These are phyloP conservation scores for Chiridota heheva DNA, from an alignment of 35 echinoderm and acorn worm genomes.

Conservation along the genomic window DNA sequence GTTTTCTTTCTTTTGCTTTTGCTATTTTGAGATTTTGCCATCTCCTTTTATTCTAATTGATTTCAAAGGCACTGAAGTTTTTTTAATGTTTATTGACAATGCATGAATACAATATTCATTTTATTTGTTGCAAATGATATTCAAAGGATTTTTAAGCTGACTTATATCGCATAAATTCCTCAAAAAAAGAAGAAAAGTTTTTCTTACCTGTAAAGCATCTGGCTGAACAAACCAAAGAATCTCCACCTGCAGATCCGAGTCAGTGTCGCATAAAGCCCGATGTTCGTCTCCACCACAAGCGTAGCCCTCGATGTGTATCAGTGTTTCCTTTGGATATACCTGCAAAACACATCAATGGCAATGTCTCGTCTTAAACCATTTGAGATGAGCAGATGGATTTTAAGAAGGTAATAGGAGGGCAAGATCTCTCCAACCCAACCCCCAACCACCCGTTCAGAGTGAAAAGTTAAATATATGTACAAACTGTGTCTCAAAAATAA, in stretches of 20 bases:
- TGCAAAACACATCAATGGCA: no score
- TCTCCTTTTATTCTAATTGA: neutral
- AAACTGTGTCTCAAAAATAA: no score
- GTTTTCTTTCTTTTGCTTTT: no score
- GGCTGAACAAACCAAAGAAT: conserved; percentile 72
- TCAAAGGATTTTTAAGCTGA: neutral
- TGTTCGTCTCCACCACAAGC: conserved; percentile 75
- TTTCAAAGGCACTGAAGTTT: neutral
- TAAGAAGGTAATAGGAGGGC: no score
- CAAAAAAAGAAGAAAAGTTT: neutral
- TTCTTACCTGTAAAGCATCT: conserved; percentile 80
- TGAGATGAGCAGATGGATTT: no score
- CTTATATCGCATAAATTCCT: neutral
- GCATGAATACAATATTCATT: neutral
- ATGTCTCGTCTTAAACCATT: no score
- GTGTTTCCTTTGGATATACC: conserved; percentile 62
- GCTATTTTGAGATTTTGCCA: neutral
- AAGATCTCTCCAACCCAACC: no score
- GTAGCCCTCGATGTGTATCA: conserved; percentile 54
- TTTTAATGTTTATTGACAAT: neutral
- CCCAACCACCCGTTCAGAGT: no score
- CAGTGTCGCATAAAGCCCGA: conserved; percentile 71
- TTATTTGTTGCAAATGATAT: neutral
- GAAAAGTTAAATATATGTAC: no score
- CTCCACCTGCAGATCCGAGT: conserved; percentile 75